phyloP scores from a whole-genome alignment of 2,113 vertebrate species.

The Muntiacus reevesi region DNA sequence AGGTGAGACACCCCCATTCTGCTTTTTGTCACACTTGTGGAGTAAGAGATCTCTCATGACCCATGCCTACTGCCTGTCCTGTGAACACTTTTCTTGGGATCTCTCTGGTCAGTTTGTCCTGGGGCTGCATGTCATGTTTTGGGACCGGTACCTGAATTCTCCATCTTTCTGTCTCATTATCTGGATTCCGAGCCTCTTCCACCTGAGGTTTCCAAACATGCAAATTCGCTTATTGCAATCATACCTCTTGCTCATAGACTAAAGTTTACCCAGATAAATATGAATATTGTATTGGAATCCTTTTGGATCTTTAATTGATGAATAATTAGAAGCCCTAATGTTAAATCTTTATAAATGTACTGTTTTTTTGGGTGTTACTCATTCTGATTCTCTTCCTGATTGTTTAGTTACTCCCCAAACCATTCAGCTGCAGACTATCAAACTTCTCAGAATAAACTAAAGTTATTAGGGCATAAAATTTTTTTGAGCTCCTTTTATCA shows the following conservation, averaged over 20 bases:
- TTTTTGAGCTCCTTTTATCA: slow-evolving; percentile 12
- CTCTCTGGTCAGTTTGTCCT: background rate
- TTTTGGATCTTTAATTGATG: background rate
- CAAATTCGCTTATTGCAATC: background rate
- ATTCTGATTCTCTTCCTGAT: background rate
- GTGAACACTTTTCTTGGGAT: background rate
- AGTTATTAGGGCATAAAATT: background rate
- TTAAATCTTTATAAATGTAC: background rate
- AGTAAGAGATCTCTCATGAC: background rate
- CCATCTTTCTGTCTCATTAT: background rate
- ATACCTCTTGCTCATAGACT: background rate
- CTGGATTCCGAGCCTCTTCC: background rate
- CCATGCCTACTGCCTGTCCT: background rate
- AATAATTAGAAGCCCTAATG: background rate
- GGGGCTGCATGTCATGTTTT: background rate
- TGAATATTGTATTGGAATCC: background rate
- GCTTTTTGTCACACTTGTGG: background rate
- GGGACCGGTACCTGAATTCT: background rate
- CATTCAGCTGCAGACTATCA: background rate
- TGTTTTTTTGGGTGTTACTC: background rate
- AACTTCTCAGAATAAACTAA: background rate
- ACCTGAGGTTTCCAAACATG: background rate
- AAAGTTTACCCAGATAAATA: background rate
- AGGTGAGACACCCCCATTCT: background rate
- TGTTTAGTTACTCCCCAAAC: background rate